phyloP scores from a whole-genome alignment of 2,797 vertebrate species.

The Scarus forsteni region DNA sequence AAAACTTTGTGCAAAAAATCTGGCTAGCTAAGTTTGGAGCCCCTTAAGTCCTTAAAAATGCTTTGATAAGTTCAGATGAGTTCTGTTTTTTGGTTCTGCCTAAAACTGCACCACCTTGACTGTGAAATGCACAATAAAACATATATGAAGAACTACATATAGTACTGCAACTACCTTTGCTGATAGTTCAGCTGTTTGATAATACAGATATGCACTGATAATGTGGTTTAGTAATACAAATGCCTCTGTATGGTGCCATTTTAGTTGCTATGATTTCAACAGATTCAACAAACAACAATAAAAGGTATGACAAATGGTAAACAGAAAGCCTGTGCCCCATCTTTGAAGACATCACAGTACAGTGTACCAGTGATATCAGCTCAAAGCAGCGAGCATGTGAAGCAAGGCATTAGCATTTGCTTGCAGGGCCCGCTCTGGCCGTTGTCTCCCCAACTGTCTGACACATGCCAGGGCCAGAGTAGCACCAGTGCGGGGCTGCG shows the following conservation, averaged over 20 bases:
- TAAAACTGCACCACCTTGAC: no score
- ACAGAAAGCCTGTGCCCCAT: conserved; percentile 32
- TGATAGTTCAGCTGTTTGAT: no score
- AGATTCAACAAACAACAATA: conserved; percentile 26
- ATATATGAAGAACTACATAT: no score
- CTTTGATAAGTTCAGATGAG: no score
- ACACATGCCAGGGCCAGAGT: conserved; percentile 79
- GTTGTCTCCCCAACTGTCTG: conserved; percentile 75
- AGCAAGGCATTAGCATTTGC: conserved; percentile 72
- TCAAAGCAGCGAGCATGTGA: conserved; percentile 57
- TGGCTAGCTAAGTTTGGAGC: no score
- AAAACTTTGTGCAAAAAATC: no score
- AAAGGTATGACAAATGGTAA: conserved; percentile 7
- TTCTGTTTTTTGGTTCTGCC: no score
- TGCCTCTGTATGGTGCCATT: background rate
- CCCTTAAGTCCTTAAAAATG: no score
- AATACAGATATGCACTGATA: no score
- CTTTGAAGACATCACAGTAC: conserved; percentile 24
- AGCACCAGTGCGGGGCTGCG: conserved; percentile 60
- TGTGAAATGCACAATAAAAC: no score
- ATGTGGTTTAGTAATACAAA: background rate
- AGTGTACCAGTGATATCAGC: conserved; percentile 36
- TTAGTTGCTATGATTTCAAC: background rate
- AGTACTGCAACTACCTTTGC: no score
- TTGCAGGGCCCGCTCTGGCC: conserved; percentile 64